Evolutionary conservation across 2,797 vertebrate species (phyloP), one percentile per base, ranked within the genome.

Genomic region (Silurus aristotelis): DNA sequence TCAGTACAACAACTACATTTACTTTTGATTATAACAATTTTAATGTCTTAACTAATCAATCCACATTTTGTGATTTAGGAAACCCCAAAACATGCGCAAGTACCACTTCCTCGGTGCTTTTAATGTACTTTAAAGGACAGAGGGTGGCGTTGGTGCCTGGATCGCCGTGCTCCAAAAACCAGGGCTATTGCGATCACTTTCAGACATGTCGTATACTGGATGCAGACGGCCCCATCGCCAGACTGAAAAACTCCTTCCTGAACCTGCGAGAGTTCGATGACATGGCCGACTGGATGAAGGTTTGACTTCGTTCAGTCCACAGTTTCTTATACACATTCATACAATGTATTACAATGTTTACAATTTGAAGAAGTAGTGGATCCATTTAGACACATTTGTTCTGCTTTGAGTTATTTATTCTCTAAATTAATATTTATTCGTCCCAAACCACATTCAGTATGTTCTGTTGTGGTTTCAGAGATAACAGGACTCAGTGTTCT

Each of bases 151-250:
- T 95, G 68, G 88, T 94, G 0, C 89, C 95, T 0, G 96, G 95
- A 0, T 90, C 95, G 0, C 94, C 95, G 0, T 96, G 96, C 87
- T 92, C 90, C 0, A 87, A 87, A 46, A 95, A 92, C 88, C 92
- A 80, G 68, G 96, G 96, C 20, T 96, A 95, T 90, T 96, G 96
- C 0, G 96, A 96, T 88, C 95, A 93, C 84, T 95, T 97, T 82
- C 92, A 94, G 0, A 66, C 95, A 38, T 97, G 96, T 84, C 94
- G 95, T 43, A 84, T 95, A 22, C 92, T 96, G 81, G 93, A 97
- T 58, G 95, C 96, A 0, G 96, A 96, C 0, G 95, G 96, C 0
- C 96, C 95, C 31, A 95, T 96, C 1, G 95, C 95, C 25, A 92
- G 94, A 79, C 92, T 96, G 79, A 96, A 95, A 80, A 96, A 96